phyloP scores from a whole-genome alignment of 2,797 vertebrate species.

The Calcarius lapponicus region DNA sequence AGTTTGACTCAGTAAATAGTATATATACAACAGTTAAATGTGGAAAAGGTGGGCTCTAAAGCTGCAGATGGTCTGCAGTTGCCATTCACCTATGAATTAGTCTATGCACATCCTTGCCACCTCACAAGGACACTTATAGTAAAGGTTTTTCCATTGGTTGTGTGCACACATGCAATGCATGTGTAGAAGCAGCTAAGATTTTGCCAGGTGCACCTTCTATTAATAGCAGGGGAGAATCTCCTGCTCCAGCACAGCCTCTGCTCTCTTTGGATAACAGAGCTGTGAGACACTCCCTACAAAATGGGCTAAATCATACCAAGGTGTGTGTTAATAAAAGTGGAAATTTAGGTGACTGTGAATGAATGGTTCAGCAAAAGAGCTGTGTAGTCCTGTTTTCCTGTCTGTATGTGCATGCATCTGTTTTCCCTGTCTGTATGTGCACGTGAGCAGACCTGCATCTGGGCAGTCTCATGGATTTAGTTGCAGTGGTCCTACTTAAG shows the following conservation, averaged over 20 bases:
- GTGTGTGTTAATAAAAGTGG: neutral
- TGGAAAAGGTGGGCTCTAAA: neutral
- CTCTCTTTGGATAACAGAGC: neutral
- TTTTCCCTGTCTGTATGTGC: accelerated
- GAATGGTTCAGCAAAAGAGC: neutral
- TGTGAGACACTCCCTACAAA: neutral
- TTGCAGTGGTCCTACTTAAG: neutral
- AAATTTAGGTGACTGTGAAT: neutral
- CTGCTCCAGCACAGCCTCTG: neutral
- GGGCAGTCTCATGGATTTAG: neutral
- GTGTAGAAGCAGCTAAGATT: neutral
- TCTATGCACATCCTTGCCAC: neutral
- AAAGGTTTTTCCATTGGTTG: neutral
- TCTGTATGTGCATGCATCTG: accelerated
- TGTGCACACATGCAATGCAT: neutral
- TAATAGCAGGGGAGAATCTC: neutral
- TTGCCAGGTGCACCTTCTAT: constrained; percentile 6
- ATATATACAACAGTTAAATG: neutral
- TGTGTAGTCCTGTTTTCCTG: neutral
- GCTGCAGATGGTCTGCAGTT: neutral
- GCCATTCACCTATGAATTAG: neutral
- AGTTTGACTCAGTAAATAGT: neutral
- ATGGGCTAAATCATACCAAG: neutral
- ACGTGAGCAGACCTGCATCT: accelerated
- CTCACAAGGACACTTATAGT: neutral